Conservation (phyloP, 2,888 invertebrate genomes). For the Poecilus cupreus region DNA sequence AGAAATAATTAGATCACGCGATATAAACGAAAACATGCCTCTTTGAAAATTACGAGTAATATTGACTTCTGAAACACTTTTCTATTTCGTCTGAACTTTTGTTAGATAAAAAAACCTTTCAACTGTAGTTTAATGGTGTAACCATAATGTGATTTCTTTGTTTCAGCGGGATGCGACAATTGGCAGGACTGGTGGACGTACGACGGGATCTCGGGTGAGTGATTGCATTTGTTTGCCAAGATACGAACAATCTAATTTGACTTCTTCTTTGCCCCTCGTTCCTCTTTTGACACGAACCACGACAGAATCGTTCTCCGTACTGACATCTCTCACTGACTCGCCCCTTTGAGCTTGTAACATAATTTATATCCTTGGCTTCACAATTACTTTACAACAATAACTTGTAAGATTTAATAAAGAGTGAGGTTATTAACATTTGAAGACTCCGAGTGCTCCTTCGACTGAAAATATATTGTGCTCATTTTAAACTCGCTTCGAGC, state of each 20-base stretch:
- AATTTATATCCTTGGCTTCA: slow-evolving; percentile 46
- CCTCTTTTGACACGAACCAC: slow-evolving; percentile 8
- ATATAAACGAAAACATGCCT: not conserved
- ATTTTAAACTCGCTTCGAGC: slow-evolving; percentile 17
- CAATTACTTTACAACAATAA: slow-evolving; percentile 52
- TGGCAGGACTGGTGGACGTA: slow-evolving; percentile 94
- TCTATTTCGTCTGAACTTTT: too few species aligned
- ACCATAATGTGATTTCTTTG: slow-evolving; percentile 65
- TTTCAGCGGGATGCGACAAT: slow-evolving; percentile 84
- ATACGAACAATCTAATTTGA: slow-evolving; percentile 54
- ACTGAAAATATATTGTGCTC: slow-evolving; percentile 33
- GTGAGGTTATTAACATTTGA: slow-evolving; percentile 41
- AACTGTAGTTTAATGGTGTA: not conserved
- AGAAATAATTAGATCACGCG: slow-evolving; percentile 13
- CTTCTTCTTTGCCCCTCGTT: not conserved
- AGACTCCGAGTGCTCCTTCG: slow-evolving; percentile 15
- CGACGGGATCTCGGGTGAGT: slow-evolving; percentile 87
- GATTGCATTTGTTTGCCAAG: slow-evolving; percentile 49
- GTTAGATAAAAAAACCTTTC: too few species aligned
- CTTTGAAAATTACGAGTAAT: too few species aligned
- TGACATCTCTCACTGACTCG: slow-evolving; percentile 17
- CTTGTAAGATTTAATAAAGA: slow-evolving; percentile 46
- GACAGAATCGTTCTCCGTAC: not conserved
- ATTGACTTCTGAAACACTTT: too few species aligned
- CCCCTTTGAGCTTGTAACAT: slow-evolving; percentile 46